Evolutionary conservation across 2,797 vertebrate genomes (phyloP).

Genomic region (Buphagus erythrorhynchus): DNA sequence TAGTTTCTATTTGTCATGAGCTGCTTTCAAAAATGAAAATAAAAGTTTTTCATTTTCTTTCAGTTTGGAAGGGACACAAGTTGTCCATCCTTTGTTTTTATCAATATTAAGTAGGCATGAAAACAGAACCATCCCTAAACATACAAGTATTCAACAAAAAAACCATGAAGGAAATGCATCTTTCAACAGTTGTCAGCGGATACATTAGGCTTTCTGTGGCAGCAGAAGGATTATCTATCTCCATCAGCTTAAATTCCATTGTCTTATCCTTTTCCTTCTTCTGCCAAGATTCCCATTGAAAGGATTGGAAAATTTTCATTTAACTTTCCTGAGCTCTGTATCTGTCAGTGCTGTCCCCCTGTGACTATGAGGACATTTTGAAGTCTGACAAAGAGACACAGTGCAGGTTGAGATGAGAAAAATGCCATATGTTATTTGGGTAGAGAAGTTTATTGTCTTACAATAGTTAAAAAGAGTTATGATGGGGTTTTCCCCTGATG

Average conservation of each 20-base stretch:
- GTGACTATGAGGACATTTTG: not conserved
- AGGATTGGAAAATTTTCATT: not conserved
- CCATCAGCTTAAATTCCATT: not conserved
- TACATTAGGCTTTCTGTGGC: not conserved
- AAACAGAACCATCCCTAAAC: not conserved
- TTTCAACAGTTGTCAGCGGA: not conserved
- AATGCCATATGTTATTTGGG: not conserved
- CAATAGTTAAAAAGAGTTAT: constrained; percentile 3
- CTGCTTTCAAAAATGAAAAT: not conserved
- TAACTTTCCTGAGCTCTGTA: not conserved
- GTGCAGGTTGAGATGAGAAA: constrained; percentile 3
- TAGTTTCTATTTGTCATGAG: not conserved
- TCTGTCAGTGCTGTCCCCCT: not conserved
- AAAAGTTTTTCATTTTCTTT: not conserved
- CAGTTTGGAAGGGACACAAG: not conserved
- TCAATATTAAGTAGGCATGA: not conserved
- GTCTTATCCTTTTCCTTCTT: not conserved
- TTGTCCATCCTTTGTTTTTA: not conserved
- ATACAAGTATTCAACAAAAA: not conserved
- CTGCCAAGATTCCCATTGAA: not conserved
- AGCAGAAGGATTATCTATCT: not conserved
- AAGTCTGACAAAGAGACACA: not conserved
- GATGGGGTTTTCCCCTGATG: not conserved
- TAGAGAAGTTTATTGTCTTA: constrained; percentile 13
- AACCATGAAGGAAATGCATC: not conserved